Base-by-base conservation (phyloP, 1,140 invertebrate species). In the Polyergus mexicanus region DNA sequence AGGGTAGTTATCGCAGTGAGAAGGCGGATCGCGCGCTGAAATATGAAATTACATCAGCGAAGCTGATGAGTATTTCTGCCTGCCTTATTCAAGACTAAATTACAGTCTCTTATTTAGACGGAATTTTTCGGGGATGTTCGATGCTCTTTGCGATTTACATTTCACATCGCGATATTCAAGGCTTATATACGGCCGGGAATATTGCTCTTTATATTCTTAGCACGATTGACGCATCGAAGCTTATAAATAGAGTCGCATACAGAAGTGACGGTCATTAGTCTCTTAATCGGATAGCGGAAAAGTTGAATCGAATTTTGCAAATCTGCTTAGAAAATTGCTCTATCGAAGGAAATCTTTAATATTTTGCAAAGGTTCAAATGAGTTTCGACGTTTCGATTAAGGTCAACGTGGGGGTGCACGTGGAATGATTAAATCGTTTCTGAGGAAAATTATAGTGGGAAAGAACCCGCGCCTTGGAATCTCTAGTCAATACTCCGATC, bases 361-460 rank as follows among this genome's bases (percentile, higher is more conserved):
- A 66, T 66, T 72, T 86, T 25, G 10, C 28, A 35, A 58, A 66
- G 44, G 56, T 54, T 76, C 38, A 89, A 89, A 89, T 74, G 88
- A 88, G 84, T 85, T 86, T 88, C 87, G 87, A 89, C 87, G 88
- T 84, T 74, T 89, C 88, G 87, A 89, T 89, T 89, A 88, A 89
- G 87, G 87, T 71, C 78, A 75, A 38, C 74, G 56, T 69, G n/a
- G n/a, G n/a, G n/a, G n/a, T 68, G 60, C 66, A 51, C 28, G 54
- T 22, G 58, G 28, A 72, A 81, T 85, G 60, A 85, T 68, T 69
- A 83, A 86, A 85, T 85, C 62, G 47, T 44, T 72, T 22, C 58
- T 38, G 41, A 84, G 65, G 74, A 72, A 87, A 89, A 87, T 89
- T 89, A 81, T 66, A 74, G 63, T 68, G 28, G 28, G 13, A 84